These are phyloP conservation scores for Athalia rosae DNA, from an alignment of 2,888 invertebrate species.

Conservation along the genomic window DNA sequence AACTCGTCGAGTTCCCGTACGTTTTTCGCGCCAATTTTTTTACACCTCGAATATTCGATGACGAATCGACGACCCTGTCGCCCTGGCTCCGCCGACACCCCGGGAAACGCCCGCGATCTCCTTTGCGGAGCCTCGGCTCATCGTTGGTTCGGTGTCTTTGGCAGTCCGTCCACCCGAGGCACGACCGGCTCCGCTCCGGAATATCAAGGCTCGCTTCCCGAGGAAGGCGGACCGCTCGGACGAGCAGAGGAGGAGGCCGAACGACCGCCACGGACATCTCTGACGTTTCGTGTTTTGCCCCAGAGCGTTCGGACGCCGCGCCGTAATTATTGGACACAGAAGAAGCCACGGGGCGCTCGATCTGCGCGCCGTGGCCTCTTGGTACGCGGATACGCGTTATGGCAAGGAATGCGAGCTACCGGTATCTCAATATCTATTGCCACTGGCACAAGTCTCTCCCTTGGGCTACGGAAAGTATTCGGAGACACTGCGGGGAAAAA, in stretches of 20 bases:
- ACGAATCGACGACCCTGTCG: constrained; percentile 33
- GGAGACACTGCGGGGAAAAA: constrained; percentile 23
- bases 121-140: background rate
- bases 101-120: constrained; percentile 34
- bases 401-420: constrained; percentile 42
- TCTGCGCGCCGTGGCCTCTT: constrained; percentile 18
- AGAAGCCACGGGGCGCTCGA: constrained; percentile 25
- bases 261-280: constrained; percentile 26
- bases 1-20: constrained; percentile 27
- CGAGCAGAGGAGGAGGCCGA: background rate
- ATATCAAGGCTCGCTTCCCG: constrained; percentile 6
- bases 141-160: constrained; percentile 5
- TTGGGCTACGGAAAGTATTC: constrained; percentile 28
- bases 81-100: constrained; percentile 25
- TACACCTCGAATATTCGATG: constrained; percentile 32
- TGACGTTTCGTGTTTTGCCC: constrained; percentile 34
- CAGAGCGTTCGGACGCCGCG: constrained; percentile 29
- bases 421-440: constrained; percentile 42
- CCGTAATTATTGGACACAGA: constrained; percentile 45
- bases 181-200: constrained; percentile 9
- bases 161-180: background rate
- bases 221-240: constrained; percentile 23
- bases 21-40: constrained; percentile 36
- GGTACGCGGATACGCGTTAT: constrained; percentile 36
- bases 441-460: constrained; percentile 27